Base-by-base conservation (phyloP, 2,113 vertebrate genomes). In the Ctenomys sociabilis region DNA sequence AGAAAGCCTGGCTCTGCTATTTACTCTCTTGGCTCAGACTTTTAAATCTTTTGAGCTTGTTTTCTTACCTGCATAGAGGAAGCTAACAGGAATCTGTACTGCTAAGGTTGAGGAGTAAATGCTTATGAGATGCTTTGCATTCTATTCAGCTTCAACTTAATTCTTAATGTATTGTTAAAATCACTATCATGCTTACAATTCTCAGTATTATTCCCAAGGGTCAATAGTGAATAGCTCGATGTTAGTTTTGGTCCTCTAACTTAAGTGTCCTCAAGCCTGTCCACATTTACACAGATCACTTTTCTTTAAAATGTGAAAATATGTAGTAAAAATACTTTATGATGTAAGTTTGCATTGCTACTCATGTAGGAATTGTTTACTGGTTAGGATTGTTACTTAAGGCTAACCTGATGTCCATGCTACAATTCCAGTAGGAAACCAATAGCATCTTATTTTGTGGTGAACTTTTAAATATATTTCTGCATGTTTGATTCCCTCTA, bases 1-100 rank as follows among this genome's bases (percentile, higher is more conserved):
- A 37, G 96, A 96, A 96, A 90, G 85, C 90, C 95, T 97, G 90
- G 93, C 81, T 97, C 54, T 66, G 84, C 84, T 82, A 6, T 95
- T 93, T 92, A 88, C 85, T 66, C 40, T 37, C 87, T 95, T 85
- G 90, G 92, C 85, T 91, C 68, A 95, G 80, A 90, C 61, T 85
- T 93, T 93, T 52, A n/a, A 89, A 94, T 93, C 88, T 59, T 90
- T 35, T 49, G 64, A 89, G 81, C 9, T 40, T 88, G 35, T 82
- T 93, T 96, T 93, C 45, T 87, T 70, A 30, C 61, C 9, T 94
- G 19, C 28, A 75, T 49, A 32, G 54, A 61, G 72, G 28, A 22
- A 7, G 54, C 2, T 63, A 85, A 88, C 22, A 63, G 43, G 24
- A 70, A 49, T 45, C 28, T 4, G 59, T 26, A n/a, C 9, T 70